Base-by-base conservation (phyloP, 2,113 vertebrate genomes). In the Cryptotis parvus region DNA sequence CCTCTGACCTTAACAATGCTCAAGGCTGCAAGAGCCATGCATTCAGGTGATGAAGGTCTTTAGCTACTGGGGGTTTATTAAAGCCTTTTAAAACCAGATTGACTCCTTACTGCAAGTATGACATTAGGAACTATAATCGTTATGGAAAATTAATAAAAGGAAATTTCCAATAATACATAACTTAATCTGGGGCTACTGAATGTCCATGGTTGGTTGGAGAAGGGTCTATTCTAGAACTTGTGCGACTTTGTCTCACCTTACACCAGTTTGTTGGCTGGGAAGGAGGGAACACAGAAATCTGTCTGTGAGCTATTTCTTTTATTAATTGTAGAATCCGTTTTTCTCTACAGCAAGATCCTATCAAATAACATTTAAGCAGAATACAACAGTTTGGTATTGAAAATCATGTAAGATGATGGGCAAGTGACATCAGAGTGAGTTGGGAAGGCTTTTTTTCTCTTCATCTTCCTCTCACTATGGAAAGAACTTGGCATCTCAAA, bases 321-420 rank as follows among this genome's bases (percentile, higher is more conserved):
- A 65, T 75, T 81, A 89, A 83, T 83, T 20, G 61, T 26, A 61
- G 49, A 74, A 79, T 69, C 37, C 26, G 27, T 63, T 84, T 87
- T 79, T 83, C 84, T 29, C 66, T 22, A 83, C n/a, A 73, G 4
- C 14, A 73, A 15, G 16, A 75, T 92, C 52, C 89, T n/a, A 20
- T 76, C 49, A 73, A 78, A 89, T 74, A 89, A 69, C 76, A 85
- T 74, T n/a, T 18, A 72, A 91, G 74, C 41, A 91, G 45, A 89
- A 37, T 52, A 73, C 20, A 11, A 73, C 11, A 76, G 24, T 93
- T 89, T 78, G 76, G n/a, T 80, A 72, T 70, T 90, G 69, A 81
- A 89, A 84, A 80, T 79, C 26, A 66, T 49, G 1, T 73, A 61
- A 80, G 16, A 72, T 72, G 11, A 85, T 41, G 26, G 5, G n/a